Base-by-base conservation (phyloP, 2,113 vertebrate species). In the Oreochromis spilurus region DNA sequence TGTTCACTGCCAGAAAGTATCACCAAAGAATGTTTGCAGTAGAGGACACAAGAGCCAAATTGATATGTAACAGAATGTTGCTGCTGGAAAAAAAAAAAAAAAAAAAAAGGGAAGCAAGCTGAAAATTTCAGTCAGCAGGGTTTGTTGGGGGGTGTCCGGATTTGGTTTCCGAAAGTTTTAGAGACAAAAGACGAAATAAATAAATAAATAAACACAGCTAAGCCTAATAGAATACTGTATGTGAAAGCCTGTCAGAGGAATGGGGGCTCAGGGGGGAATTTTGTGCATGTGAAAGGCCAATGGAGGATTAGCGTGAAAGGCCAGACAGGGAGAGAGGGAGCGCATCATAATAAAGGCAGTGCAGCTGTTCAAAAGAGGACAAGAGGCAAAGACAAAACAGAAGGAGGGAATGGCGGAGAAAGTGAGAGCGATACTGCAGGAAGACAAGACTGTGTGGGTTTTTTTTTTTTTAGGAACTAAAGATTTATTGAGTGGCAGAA, bases 231-330 rank as follows among this genome's bases (percentile, higher is more conserved):
- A 93, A 93, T 93, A 81, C 82, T 60, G 31, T 58, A 92, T 92
- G 84, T 91, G 88, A 91, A 88, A 83, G 88, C 52, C 81, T 94
- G 93, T 93, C 89, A 93, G 88, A 91, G 92, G 87, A 90, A 82
- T 79, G 53, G 85, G 82, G 84, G 89, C 82, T 87, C 77, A 48
- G 84, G 70, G 81, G 89, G 89, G 70, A 86, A 90, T 93, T 91
- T 89, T 93, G 91, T 92, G 88, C 88, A 94, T 94, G 91, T 93
- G 92, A 94, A 95, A 95, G 93, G 87, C 92, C 93, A 91, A 91
- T 86, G 91, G 94, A 91, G 94, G 95, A 96, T 96, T 96, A 95
- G 92, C 93, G 88, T 89, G 91, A 96, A 96, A 96, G 95, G 95
- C 92, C 94, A 96, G 93, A 89, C 84, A 82, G 89, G 84, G 90